Evolutionary conservation across 2,113 vertebrate genomes (phyloP).

Genomic region (Centropus unirufus): DNA sequence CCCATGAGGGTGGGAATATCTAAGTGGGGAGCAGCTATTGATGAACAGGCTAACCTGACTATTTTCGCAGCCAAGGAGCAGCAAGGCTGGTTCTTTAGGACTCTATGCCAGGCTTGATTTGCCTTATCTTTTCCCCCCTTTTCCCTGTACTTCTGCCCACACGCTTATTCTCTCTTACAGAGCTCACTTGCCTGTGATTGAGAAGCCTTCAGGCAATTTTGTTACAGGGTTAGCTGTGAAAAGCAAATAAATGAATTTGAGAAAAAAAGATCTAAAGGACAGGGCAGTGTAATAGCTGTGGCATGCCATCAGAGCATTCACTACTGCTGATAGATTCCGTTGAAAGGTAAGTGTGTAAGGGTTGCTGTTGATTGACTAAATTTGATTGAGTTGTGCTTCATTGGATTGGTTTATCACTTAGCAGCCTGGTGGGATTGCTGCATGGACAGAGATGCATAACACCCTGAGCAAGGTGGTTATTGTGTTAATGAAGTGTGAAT

Average conservation of each 20-base stretch:
- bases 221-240: not conserved
- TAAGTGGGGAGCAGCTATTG: not conserved
- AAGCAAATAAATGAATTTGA: not conserved
- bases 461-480: not conserved
- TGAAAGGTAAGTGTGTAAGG: not conserved
- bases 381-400: not conserved
- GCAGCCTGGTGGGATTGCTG: not conserved
- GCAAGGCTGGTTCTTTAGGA: not conserved
- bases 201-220: not conserved
- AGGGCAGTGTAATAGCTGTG: not conserved
- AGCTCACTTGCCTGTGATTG: not conserved
- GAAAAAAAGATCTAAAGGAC: not conserved
- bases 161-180: not conserved
- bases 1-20: not conserved
- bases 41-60: not conserved
- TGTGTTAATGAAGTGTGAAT: not conserved
- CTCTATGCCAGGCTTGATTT: not conserved
- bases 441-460: not conserved
- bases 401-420: not conserved
- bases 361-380: not conserved
- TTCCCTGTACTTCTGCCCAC: not conserved
- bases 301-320: not conserved
- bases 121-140: not conserved
- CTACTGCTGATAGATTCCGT: not conserved
- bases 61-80: not conserved